Percentiles rank a stretch among this genome's conserved stretches.
Evolutionary conservation across 2,888 invertebrate species (phyloP).

Genomic region (Oxytorus armatus): DNA sequence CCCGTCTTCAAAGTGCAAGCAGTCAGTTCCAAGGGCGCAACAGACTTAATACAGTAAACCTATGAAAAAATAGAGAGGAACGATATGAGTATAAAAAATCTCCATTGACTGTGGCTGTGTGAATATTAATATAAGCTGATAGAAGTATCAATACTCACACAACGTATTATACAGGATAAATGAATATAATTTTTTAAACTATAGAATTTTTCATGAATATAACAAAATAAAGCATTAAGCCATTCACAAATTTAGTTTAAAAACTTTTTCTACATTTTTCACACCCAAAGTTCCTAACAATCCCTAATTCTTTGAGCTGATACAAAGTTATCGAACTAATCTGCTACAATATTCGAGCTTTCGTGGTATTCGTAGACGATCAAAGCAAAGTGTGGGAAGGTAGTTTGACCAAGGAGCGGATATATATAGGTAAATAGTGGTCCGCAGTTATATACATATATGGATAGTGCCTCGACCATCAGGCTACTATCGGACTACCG

Average conservation of each 20-base stretch:
- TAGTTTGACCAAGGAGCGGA: constrained; percentile 34
- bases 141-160: not conserved
- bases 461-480: constrained; percentile 23
- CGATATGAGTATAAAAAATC: no score
- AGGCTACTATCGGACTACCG: constrained; percentile 25
- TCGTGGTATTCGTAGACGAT: constrained; percentile 7
- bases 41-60: no score
- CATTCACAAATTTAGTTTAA: not conserved
- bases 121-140: no score
- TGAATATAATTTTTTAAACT: not conserved
- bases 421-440: not conserved
- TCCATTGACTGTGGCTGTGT: no score
- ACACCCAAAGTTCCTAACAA: not conserved
- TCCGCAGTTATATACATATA: constrained; percentile 15
- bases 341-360: constrained; percentile 31
- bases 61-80: no score
- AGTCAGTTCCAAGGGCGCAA: no score
- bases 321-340: constrained; percentile 47
- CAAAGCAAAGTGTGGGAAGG: constrained; percentile 14
- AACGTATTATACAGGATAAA: no score
- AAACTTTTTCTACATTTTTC: not conserved
- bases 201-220: not conserved
- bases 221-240: not conserved
- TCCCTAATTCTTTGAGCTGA: constrained; percentile 9
- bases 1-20: no score